Conservation (phyloP, 2,797 vertebrate species). For the Cygnus olor region DNA sequence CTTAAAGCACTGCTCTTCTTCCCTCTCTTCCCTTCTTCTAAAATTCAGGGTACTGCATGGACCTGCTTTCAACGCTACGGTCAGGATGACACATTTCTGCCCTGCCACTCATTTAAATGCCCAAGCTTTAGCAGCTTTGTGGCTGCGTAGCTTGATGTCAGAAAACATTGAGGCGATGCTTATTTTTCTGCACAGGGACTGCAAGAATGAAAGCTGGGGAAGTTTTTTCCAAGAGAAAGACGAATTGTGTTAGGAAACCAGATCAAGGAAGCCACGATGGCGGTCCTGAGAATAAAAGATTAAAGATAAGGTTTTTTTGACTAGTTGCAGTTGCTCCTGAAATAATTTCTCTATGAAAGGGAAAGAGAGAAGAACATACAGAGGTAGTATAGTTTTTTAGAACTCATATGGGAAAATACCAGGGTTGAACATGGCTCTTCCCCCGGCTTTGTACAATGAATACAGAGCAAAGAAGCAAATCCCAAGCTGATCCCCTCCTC, state of each 20-base stretch:
- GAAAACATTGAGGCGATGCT: background rate
- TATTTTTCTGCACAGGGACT: background rate
- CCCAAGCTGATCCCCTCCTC: background rate
- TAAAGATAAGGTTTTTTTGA: background rate
- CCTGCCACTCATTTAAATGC: background rate
- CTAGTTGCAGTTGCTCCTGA: background rate
- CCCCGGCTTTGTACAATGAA: background rate
- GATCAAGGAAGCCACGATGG: background rate
- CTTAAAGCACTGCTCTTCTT: background rate
- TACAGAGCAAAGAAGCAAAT: background rate
- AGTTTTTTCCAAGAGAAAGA: background rate
- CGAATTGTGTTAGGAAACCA: background rate
- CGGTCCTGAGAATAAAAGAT: background rate
- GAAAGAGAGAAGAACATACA: background rate
- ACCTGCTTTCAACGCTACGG: background rate
- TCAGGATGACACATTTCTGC: background rate
- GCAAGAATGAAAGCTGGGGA: background rate
- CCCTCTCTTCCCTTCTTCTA: background rate
- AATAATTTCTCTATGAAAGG: background rate
- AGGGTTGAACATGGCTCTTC: background rate
- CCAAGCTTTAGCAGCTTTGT: background rate
- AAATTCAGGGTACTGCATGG: background rate
- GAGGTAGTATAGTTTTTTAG: background rate
- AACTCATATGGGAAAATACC: background rate
- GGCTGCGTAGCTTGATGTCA: background rate